Base-by-base conservation (phyloP, 2,888 invertebrate genomes). In the Bombyx huttoni region DNA sequence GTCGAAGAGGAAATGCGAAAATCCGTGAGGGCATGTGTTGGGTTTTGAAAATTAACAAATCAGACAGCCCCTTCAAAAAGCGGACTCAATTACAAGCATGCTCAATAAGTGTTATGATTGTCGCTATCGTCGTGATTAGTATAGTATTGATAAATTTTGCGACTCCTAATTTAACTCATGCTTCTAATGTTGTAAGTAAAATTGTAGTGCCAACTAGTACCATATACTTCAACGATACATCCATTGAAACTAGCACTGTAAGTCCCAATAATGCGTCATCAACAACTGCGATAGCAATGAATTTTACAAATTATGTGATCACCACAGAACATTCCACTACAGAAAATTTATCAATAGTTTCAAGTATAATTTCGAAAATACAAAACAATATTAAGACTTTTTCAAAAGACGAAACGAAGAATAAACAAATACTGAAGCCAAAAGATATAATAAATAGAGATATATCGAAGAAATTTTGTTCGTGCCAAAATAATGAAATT, bases 401-500 rank as follows among this genome's bases (percentile, higher is more conserved):
- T 70, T 79, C 83, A 35, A 87, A 75, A 64, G 64, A 70, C 56
- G 56, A 63, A 40, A 74, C 62, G 52, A 78, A 72, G 51, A 63
- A 61, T 52, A 63, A 70, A 56, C 65, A 71, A 56, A 71, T 62
- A 55, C 56, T 59, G 54, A 78, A 70, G 58, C 72, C 75, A 53
- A 84, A 78, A 58, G 79, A 86, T 46, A 73, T 81, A 51, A 77
- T 69, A 56, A 82, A 79, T 60, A 73, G 78, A 75, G 81, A 85
- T 65, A 61, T 82, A 61, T 77, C 82, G 50, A 66, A 74, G 67
- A 81, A 69, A 61, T 86, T 87, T 72, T 90, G 90, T 64, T 80
- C 83, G 80, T 90, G 90, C 82, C 81, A 86, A 78, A 83, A 61
- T 57, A 75, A 78, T 58, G 91, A 92, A 77, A 90, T 92, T 55